Base-by-base conservation (phyloP, 2,888 invertebrate genomes). In the Brachynemurus nebulosus region DNA sequence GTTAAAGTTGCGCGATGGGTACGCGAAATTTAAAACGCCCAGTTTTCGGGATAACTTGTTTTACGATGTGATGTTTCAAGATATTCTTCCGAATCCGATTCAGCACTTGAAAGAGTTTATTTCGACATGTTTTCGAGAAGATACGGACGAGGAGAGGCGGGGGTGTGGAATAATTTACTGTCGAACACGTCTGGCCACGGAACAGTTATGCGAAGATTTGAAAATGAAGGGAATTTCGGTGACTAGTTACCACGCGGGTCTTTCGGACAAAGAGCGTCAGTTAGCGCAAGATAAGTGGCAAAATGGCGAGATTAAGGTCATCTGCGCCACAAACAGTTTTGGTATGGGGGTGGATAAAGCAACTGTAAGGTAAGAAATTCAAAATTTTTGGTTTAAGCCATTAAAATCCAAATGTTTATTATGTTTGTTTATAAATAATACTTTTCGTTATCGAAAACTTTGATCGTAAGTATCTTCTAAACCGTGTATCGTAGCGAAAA, bases 301-400 rank as follows among this genome's bases (percentile, higher is more conserved):
- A 68, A 70, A 70, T 25, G 96, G 96, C 1, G 79, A 80, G 52
- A 79, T 81, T 54, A 80, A 88, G 2, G 85, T 96, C 20, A 95
- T 98, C 52, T 86, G 86, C 51, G 97, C 98, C 4, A 98, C 98
- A 0, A 84, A 97, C 46, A 95, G 95, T 57, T 98, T 98, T 67
- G 98, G 98, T 30, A 99, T 98, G 98, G 98, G 98, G 38, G 92
- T 98, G 2, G 97, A 98, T 63, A 98, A 98, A 64, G 78, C 86
- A 2, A 78, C 85, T 45, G 98, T 98, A 11, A 72, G 85, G 80
- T 80, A 54, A 55, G 53, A 46, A n/a, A n/a, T n/a, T n/a, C n/a
- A n/a, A n/a, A n/a, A n/a, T n/a, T n/a, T n/a, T n/a, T n/a, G n/a
- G n/a, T n/a, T n/a, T n/a, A n/a, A n/a, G n/a, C n/a, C n/a, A n/a